Base-by-base conservation (phyloP, 2,888 invertebrate species). In the Malacosoma neustria region DNA sequence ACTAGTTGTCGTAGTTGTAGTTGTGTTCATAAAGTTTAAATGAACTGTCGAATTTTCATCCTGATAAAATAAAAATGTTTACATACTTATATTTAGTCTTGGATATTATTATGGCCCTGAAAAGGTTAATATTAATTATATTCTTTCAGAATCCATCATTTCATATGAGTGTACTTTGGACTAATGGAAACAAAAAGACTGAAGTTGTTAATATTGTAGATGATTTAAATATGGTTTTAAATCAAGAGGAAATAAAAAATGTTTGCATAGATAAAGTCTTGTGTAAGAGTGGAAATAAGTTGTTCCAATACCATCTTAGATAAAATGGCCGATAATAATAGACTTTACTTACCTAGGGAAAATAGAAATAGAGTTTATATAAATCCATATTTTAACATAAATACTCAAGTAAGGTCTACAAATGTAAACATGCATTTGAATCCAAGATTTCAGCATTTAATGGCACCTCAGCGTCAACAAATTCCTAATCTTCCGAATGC, bases 131-230 rank as follows among this genome's bases (percentile, higher is more conserved):
- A 31, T 35, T 29, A 51, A 38, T 40, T 35, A 42, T 43, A 61
- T 61, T 60, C 48, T 87, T 88, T 50, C 69, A 95, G 95, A 87
- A 93, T 61, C 92, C 94, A 12, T 93, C 93, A 2, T 94, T 93
- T 75, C 97, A 97, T 62, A 88, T 94, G 55, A 96, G 96, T 63
- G 81, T 96, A 47, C 81, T 92, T 7, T 97, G 96, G 95, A 88
- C 90, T 42, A 76, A 90, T 37, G 94, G 94, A 1, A 89, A 95
- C 69, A 76, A 88, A 47, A 86, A 87, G 51, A 57, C 73, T 13
- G 61, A 84, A 42, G 57, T 93, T 7, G 72, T 65, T 35, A 46
- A 60, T 15, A 58, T 87, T 42, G 57, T 91, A 41, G 72, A 87
- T 0, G 51, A 74, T 29, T 62, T 93, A n/a, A 88, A 88, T 59